Evolutionary conservation across 1,140 invertebrate species (phyloP).

Genomic region (Ylistrum balloti): DNA sequence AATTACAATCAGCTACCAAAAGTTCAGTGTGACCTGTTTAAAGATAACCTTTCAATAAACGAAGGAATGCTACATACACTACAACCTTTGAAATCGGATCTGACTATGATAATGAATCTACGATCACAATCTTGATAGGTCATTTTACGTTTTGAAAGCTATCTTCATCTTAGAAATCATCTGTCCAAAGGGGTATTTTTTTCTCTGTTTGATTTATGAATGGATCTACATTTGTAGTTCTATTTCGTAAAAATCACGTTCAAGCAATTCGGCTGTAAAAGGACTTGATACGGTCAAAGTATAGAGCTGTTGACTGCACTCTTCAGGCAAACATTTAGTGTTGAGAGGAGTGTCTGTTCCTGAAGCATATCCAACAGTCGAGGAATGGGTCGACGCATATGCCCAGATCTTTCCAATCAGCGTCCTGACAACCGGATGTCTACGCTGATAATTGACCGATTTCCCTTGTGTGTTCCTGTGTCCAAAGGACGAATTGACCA

Average conservation of each 20-base stretch:
- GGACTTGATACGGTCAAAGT: too few relatives aligned
- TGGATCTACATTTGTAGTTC: not conserved
- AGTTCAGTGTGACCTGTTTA: too few relatives aligned
- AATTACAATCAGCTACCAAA: not conserved
- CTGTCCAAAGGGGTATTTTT: not conserved
- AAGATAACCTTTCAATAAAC: too few relatives aligned
- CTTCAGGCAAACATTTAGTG: not conserved
- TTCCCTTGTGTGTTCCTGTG: constrained; percentile 7
- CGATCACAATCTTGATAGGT: too few relatives aligned
- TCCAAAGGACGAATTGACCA: not conserved
- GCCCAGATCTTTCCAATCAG: not conserved
- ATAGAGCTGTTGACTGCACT: not conserved
- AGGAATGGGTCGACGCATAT: not conserved
- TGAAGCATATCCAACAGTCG: not conserved
- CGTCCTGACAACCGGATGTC: not conserved
- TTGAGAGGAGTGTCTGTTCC: not conserved
- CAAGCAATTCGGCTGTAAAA: not conserved
- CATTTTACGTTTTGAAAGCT: too few relatives aligned
- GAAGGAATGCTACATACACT: too few relatives aligned
- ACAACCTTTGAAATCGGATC: too few relatives aligned
- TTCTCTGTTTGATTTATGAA: not conserved
- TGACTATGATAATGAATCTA: too few relatives aligned
- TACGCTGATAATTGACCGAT: not conserved
- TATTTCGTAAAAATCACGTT: not conserved
- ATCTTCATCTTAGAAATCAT: not conserved